Evolutionary conservation across 2,888 invertebrate species (phyloP).

Genomic region (Oxyteleia sp.): DNA sequence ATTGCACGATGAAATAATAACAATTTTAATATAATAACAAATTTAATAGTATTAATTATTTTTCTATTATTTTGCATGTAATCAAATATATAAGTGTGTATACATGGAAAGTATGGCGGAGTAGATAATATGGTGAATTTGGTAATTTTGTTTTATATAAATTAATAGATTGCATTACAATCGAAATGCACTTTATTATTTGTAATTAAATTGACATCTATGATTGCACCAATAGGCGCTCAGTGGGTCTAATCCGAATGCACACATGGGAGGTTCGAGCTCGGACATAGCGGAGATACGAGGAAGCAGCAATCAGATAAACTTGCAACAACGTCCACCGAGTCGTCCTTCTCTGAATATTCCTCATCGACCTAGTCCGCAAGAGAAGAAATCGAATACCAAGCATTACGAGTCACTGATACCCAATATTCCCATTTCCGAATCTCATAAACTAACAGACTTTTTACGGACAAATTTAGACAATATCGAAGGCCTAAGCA

Average conservation of each 20-base stretch:
- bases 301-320: conserved; percentile 83
- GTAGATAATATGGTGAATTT: background rate
- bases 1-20: too few relatives aligned
- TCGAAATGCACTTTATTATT: conserved; percentile 16
- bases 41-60: conserved; percentile 9
- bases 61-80: conserved; percentile 7
- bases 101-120: background rate
- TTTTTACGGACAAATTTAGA: too few relatives aligned
- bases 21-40: conserved; percentile 22
- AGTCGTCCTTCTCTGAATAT: conserved; percentile 86
- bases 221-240: conserved; percentile 81
- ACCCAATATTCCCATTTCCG: too few relatives aligned
- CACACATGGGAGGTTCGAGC: conserved; percentile 82
- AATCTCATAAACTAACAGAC: too few relatives aligned
- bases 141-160: conserved; percentile 9
- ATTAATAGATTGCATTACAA: conserved; percentile 2
- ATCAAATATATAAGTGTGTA: too few relatives aligned
- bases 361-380: conserved; percentile 85
- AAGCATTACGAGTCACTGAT: conserved; percentile 86
- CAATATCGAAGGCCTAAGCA: too few relatives aligned
- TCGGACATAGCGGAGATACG: conserved; percentile 83
- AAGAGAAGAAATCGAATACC: conserved; percentile 86
- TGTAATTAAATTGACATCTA: too few relatives aligned
- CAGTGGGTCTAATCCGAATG: conserved; percentile 80
- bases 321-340: conserved; percentile 84